Percentiles rank a stretch among this genome's conserved stretches.
Evolutionary conservation across 2,113 vertebrate species (phyloP).

Genomic region (Phyllopteryx taeniolatus): DNA sequence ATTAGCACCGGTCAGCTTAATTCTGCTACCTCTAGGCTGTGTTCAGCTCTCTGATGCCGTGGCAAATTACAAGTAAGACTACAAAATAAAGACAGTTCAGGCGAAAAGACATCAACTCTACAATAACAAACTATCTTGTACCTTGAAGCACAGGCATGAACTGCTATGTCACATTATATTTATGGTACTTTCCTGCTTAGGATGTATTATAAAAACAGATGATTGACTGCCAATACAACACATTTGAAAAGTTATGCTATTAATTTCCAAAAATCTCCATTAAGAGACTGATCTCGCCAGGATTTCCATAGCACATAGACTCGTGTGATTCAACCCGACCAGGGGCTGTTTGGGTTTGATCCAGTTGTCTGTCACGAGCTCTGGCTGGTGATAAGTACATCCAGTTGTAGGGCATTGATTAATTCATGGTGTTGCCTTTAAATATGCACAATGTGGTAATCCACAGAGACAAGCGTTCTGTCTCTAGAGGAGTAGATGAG

Average conservation of each 20-base stretch:
- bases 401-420: slow-evolving; percentile 49
- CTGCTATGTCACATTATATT: slow-evolving; percentile 43
- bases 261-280: background rate
- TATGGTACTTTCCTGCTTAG: slow-evolving; percentile 65
- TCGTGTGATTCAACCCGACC: slow-evolving; percentile 12
- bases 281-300: background rate
- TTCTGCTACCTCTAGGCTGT: slow-evolving; percentile 6
- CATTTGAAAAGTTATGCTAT: slow-evolving; percentile 34
- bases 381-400: slow-evolving; percentile 44
- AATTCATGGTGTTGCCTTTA: slow-evolving; percentile 58
- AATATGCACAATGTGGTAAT: slow-evolving; percentile 61
- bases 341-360: slow-evolving; percentile 30
- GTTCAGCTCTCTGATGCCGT: background rate
- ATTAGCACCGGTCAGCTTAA: slow-evolving; percentile 23
- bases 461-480: slow-evolving; percentile 35
- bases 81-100: background rate
- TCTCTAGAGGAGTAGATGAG: slow-evolving; percentile 35
- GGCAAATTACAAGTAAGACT: slow-evolving; percentile 3
- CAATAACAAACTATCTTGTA: background rate
- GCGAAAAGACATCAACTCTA: background rate
- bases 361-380: slow-evolving; percentile 33
- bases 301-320: slow-evolving; percentile 13
- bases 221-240: slow-evolving; percentile 66
- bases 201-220: slow-evolving; percentile 46
- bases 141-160: slow-evolving; percentile 1